Percentiles rank a stretch among this genome's conserved stretches.
phyloP scores from a whole-genome alignment of 2,888 invertebrate genomes.

The Drosophila bunnanda region DNA sequence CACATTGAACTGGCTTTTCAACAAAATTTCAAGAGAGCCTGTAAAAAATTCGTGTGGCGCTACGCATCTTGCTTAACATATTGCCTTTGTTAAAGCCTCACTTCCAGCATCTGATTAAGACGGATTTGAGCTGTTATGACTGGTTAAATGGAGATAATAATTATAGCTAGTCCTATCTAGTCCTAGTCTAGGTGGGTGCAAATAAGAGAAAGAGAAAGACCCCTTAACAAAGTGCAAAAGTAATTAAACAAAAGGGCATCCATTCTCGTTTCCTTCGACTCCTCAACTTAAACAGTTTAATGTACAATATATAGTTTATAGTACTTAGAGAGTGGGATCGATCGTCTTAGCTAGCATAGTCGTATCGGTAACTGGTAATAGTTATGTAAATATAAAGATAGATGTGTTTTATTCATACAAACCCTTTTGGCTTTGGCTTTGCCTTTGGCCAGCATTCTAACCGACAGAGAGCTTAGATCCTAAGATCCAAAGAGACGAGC shows the following conservation, averaged over 20 bases:
- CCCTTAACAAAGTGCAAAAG: slow-evolving; percentile 39
- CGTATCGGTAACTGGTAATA: slow-evolving; percentile 26
- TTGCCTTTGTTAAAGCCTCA: neutral
- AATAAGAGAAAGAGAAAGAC: slow-evolving; percentile 9
- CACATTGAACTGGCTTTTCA: neutral
- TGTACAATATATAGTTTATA: neutral
- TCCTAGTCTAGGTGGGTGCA: slow-evolving; percentile 44
- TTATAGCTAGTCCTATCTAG: slow-evolving; percentile 25
- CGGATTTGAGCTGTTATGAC: slow-evolving; percentile 28
- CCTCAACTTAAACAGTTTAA: slow-evolving; percentile 22
- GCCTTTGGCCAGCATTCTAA: slow-evolving; percentile 74
- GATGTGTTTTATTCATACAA: slow-evolving; percentile 77
- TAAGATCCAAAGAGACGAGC: slow-evolving; percentile 55
- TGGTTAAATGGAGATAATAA: slow-evolving; percentile 8
- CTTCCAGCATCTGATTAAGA: slow-evolving; percentile 32
- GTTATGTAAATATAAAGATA: slow-evolving; percentile 43
- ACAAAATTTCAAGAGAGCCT: neutral
- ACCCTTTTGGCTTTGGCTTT: slow-evolving; percentile 62
- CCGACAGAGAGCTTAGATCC: slow-evolving; percentile 60
- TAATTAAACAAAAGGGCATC: slow-evolving; percentile 18
- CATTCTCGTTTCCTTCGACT: neutral
- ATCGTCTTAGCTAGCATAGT: slow-evolving; percentile 31
- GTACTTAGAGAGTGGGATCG: slow-evolving; percentile 17
- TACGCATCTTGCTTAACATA: neutral
- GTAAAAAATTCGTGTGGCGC: neutral